Evolutionary conservation across 2,888 invertebrate genomes (phyloP).

Genomic region (Aethes cnicana): DNA sequence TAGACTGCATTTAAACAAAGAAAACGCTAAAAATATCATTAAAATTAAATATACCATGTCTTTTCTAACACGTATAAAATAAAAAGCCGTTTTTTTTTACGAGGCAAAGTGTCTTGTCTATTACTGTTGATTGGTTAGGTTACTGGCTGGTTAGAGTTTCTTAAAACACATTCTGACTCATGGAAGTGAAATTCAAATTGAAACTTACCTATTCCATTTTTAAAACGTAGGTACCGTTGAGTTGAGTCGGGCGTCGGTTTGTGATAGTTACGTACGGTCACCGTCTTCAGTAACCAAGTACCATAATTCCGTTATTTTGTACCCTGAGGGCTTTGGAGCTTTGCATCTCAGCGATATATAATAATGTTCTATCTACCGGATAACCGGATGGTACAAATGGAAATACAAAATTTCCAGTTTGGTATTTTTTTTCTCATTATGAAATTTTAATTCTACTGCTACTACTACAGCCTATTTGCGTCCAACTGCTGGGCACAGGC

Average conservation of each 20-base stretch:
- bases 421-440: too few relatives aligned
- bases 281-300: constrained; percentile 26
- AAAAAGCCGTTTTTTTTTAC: too few relatives aligned
- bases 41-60: too few relatives aligned
- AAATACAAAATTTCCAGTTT: too few relatives aligned
- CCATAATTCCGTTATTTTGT: constrained; percentile 34
- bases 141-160: constrained; percentile 13
- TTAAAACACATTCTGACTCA: constrained; percentile 15
- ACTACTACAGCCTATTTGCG: too few relatives aligned
- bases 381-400: too few relatives aligned
- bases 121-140: too few relatives aligned
- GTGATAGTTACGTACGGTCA: constrained; percentile 14
- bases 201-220: constrained; percentile 24
- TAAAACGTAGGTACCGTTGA: constrained; percentile 11
- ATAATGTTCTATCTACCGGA: constrained; percentile 15
- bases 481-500: too few relatives aligned
- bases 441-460: too few relatives aligned
- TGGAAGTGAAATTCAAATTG: constrained; percentile 24
- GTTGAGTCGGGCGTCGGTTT: constrained; percentile 15
- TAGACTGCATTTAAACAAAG: background rate
- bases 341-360: constrained; percentile 28
- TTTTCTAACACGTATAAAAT: too few relatives aligned
- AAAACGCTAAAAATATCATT: background rate
- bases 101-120: too few relatives aligned
- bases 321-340: constrained; percentile 34